Percentiles rank a stretch among this genome's conserved stretches.
phyloP scores from a whole-genome alignment of 2,888 invertebrate genomes.

The Deladenus siricidicola region DNA sequence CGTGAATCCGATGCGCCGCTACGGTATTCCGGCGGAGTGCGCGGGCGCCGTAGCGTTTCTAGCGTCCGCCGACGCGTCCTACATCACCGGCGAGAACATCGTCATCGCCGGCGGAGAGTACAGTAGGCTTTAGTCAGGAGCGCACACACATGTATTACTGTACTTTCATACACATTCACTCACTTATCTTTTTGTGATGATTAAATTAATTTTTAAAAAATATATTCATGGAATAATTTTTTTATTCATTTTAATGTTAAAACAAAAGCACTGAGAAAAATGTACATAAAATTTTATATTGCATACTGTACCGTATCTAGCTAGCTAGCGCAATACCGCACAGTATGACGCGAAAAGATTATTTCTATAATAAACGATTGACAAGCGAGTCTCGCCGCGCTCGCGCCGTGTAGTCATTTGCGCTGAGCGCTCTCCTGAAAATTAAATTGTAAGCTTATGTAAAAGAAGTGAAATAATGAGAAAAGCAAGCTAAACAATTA shows the following conservation, averaged over 20 bases:
- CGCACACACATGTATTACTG: no score
- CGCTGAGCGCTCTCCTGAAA: not conserved
- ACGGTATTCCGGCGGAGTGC: conserved; percentile 60
- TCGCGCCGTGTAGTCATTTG: no score
- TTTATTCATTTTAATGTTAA: not conserved
- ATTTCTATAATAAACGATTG: not conserved
- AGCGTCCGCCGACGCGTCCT: conserved; percentile 71
- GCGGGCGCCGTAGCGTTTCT: conserved; percentile 72
- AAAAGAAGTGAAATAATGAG: no score
- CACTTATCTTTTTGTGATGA: no score
- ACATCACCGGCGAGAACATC: conserved; percentile 77
- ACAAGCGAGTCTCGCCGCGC: not conserved
- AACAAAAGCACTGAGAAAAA: not conserved
- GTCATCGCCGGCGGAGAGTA: conserved; percentile 70
- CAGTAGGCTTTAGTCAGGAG: conserved; percentile 63
- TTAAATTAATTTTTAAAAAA: no score
- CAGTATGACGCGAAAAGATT: not conserved
- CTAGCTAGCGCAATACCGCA: not conserved
- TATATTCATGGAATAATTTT: not conserved
- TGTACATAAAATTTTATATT: not conserved
- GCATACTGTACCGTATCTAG: not conserved
- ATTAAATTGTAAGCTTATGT: no score
- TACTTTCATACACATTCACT: no score
- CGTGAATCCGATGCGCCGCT: conserved; percentile 28
- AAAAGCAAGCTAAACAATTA: not conserved